Evolutionary conservation across 1,140 invertebrate species (phyloP), one percentile per base, ranked within the genome.

Genomic region (Saccostrea cuccullata): DNA sequence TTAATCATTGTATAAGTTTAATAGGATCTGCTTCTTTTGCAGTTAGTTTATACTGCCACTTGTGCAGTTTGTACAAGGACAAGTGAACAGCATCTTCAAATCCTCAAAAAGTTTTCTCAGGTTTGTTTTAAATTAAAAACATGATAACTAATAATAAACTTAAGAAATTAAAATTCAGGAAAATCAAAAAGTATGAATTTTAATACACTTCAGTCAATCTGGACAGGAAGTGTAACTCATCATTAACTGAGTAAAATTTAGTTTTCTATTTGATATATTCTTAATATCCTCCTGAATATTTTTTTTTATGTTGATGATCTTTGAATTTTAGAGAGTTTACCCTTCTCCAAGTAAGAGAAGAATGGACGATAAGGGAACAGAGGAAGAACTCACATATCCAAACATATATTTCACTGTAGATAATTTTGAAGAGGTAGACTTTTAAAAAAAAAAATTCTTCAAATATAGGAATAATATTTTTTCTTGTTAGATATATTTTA

Each of bases 391-490:
- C 94, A 99, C 98, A 55, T 99, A 99, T 96, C 99, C 99, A 2
- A 98, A 99, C 96, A 98, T 99, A 91, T 99, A 98, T 96, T 99
- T 99, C 95, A 98, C 98, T 96, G 98, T 99, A 82, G 99, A 99
- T 95, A 99, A 99, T 96, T 99, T 99, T 95, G 99, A 99, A 95
- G 98, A 99, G 96, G 98, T 98, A 93, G 94, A 58, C 1, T 47
- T 47, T 87, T 85, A 84, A 60, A 9, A 6, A 9, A 47, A 47
- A 47, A 47, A 47, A 47, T 8, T 8, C 9, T 47, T 47, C 1
- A 47, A 47, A 47, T 47, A 47, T 9, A 47, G 47, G 47, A 47
- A 47, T 55, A 82, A 11, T 56, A 56, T 56, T 82, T 64, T 64
- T 20, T 20, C 58, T 64, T 64, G 58, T 17, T 17, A 64, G 20